Percentiles rank a stretch among this genome's conserved stretches.
Evolutionary conservation across 1,140 invertebrate genomes (phyloP).

Genomic region (Formica exsecta): DNA sequence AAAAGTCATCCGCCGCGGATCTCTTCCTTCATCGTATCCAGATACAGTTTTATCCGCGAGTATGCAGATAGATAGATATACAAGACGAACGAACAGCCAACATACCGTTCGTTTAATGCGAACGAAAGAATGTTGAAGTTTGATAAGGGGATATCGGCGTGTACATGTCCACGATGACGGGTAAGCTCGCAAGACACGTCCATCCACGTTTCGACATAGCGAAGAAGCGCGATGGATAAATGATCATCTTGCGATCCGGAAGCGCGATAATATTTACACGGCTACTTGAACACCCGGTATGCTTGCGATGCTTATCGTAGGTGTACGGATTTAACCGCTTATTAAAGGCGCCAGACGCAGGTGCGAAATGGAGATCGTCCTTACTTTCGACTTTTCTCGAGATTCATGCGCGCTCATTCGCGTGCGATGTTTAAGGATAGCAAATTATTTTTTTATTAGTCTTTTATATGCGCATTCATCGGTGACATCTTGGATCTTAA

Average conservation of each 20-base stretch:
- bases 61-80: neutral
- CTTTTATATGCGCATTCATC: neutral
- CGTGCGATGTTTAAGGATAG: neutral
- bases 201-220: neutral
- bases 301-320: slow-evolving; percentile 41
- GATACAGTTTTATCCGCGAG: neutral
- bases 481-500: neutral
- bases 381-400: slow-evolving; percentile 10
- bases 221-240: slow-evolving; percentile 16
- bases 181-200: slow-evolving; percentile 26
- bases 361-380: slow-evolving; percentile 28
- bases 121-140: slow-evolving; percentile 50
- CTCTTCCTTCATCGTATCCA: slow-evolving; percentile 14
- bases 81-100: slow-evolving; percentile 47
- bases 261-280: slow-evolving; percentile 58
- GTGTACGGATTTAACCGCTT: slow-evolving; percentile 37
- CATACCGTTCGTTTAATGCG: slow-evolving; percentile 54
- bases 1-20: slow-evolving; percentile 75
- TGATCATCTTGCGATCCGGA: slow-evolving; percentile 40
- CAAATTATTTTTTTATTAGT: slow-evolving; percentile 10
- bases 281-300: slow-evolving; percentile 47
- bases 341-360: slow-evolving; percentile 53
- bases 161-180: neutral
- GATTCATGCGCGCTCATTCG: slow-evolving; percentile 8
- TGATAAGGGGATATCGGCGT: slow-evolving; percentile 13